These are phyloP conservation scores for Drosophila acutilabella DNA, from an alignment of 2,888 invertebrate species.

Conservation along the genomic window DNA sequence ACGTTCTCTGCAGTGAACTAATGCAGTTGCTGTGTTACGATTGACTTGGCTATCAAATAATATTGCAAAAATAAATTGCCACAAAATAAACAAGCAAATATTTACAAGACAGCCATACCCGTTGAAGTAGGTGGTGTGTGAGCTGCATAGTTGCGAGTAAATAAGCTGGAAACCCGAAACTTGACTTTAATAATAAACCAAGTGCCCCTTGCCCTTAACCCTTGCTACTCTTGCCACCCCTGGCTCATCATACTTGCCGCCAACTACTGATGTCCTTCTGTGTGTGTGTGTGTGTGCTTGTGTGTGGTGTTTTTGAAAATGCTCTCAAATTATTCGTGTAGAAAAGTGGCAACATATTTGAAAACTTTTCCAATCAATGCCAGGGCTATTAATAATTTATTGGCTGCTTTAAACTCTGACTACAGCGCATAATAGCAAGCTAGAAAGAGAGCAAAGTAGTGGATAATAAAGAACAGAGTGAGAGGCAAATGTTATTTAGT, in stretches of 20 bases:
- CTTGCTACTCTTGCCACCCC: not conserved
- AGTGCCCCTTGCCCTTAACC: conserved; percentile 11
- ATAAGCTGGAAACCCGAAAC: conserved; percentile 65
- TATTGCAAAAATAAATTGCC: conserved; percentile 63
- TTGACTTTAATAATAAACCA: conserved; percentile 73
- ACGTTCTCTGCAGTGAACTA: conserved; percentile 38
- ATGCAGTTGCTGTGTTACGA: conserved; percentile 48
- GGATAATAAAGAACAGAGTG: too few relatives aligned
- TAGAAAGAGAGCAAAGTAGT: not conserved
- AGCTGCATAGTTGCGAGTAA: conserved; percentile 59
- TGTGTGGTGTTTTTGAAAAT: conserved; percentile 54
- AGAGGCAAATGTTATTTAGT: conserved; percentile 38
- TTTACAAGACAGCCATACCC: conserved; percentile 46
- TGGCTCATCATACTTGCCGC: not conserved
- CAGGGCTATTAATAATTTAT: conserved; percentile 80
- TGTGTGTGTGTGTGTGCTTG: conserved; percentile 27
- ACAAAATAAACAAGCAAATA: conserved; percentile 71
- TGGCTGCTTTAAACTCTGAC: conserved; percentile 70
- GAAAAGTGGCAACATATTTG: conserved; percentile 82
- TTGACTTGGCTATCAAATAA: conserved; percentile 42
- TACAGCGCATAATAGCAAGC: conserved; percentile 26
- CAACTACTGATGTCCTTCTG: conserved; percentile 40
- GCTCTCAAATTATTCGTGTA: conserved; percentile 77
- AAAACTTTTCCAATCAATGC: conserved; percentile 82
- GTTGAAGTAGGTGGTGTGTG: conserved; percentile 7